These are phyloP conservation scores for Entelurus aequoreus DNA, from an alignment of 2,113 vertebrate species.

Conservation along the genomic window DNA sequence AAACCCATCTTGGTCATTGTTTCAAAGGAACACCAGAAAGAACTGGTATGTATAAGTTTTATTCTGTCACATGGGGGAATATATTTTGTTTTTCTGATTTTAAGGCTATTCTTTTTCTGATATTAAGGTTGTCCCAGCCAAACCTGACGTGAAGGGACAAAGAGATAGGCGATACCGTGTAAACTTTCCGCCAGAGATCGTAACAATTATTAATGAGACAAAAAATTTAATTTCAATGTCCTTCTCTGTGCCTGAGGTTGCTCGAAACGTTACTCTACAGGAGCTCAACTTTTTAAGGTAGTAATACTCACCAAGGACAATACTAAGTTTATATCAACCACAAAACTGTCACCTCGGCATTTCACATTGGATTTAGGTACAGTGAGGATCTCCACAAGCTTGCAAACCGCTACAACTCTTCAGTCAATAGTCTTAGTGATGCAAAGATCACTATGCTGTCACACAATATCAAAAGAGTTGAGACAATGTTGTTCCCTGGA, in stretches of 20 bases:
- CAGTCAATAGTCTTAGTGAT: constrained; percentile 9
- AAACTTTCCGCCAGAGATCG: constrained; percentile 8
- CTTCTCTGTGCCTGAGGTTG: constrained; percentile 7
- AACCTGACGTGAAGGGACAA: constrained; percentile 18
- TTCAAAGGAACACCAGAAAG: constrained; percentile 16
- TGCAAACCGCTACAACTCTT: constrained; percentile 7
- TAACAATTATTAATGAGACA: not conserved
- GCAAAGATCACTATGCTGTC: constrained; percentile 6
- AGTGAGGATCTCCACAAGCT: not conserved
- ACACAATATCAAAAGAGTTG: constrained; percentile 1
- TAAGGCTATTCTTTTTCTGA: not conserved
- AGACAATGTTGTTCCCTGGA: constrained; percentile 69
- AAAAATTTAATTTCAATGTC: constrained; percentile 7
- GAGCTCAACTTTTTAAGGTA: constrained; percentile 9
- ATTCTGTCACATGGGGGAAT: not conserved
- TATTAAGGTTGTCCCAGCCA: constrained; percentile 8
- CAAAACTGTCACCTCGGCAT: not conserved
- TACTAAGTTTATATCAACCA: not conserved
- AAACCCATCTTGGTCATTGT: constrained; percentile 68
- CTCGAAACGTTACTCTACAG: constrained; percentile 5
- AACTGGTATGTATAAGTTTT: constrained; percentile 44
- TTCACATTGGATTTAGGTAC: not conserved
- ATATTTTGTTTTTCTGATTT: not conserved
- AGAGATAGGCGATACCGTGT: constrained; percentile 2
- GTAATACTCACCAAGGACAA: not conserved